These are phyloP conservation scores for Plutomurus gul DNA, from an alignment of 1,140 invertebrate genomes.

Conservation along the genomic window DNA sequence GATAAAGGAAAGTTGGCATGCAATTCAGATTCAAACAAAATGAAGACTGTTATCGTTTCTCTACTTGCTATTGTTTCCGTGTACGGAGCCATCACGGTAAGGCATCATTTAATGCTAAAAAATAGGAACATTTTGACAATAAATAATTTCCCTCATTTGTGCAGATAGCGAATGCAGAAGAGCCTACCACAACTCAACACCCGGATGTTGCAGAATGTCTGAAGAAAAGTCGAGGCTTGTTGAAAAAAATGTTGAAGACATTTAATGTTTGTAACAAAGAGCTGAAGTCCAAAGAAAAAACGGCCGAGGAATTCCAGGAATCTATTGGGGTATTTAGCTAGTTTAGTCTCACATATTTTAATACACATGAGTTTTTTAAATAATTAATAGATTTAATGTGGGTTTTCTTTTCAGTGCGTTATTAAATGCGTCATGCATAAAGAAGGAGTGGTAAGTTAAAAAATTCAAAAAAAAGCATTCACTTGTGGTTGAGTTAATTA, in stretches of 20 bases:
- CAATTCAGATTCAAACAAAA: too few species aligned
- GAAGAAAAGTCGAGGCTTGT: background rate
- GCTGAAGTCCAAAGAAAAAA: background rate
- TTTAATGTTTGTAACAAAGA: constrained; percentile 3
- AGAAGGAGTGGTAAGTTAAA: constrained; percentile 3
- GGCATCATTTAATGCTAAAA: background rate
- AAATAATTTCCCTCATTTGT: background rate
- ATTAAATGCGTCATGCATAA: constrained; percentile 7
- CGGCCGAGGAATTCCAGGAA: background rate
- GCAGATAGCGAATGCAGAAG: background rate
- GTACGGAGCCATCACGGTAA: background rate
- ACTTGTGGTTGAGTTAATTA: background rate
- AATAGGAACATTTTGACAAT: background rate
- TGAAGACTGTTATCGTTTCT: too few species aligned
- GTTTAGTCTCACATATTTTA: background rate
- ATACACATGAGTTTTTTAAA: background rate
- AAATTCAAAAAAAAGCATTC: background rate
- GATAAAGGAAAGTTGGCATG: too few species aligned
- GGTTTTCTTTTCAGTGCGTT: background rate
- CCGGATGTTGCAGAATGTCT: background rate
- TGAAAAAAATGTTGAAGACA: constrained; percentile 3
- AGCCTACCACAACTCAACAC: background rate
- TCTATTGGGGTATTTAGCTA: background rate
- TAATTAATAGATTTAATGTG: background rate
- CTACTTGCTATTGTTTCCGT: too few species aligned